Evolutionary conservation across 2,888 invertebrate species (phyloP).

Genomic region (Papilio demoleus): DNA sequence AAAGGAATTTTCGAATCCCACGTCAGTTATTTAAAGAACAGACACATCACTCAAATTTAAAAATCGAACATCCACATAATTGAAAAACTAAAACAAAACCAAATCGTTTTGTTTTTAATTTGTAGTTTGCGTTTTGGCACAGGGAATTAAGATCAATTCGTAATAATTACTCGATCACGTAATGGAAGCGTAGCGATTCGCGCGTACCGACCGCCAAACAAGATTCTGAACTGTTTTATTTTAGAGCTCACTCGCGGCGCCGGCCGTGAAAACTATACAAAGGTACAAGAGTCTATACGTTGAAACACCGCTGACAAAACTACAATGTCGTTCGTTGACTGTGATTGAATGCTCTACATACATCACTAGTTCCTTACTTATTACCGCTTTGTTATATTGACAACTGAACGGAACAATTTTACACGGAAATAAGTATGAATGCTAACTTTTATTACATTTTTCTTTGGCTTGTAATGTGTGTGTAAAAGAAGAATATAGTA

Average conservation of each 20-base stretch:
- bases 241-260: constrained; percentile 67
- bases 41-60: background rate
- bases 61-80: constrained; percentile 3
- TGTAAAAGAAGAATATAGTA: background rate
- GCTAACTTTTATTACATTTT: background rate
- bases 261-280: constrained; percentile 77
- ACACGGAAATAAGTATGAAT: constrained; percentile 2
- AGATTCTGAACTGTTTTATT: constrained; percentile 80
- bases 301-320: constrained; percentile 61
- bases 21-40: background rate
- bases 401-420: constrained; percentile 10
- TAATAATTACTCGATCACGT: constrained; percentile 58
- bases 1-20: background rate
- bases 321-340: constrained; percentile 73
- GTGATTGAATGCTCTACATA: constrained; percentile 50
- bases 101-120: too few relatives aligned
- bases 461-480: background rate
- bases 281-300: constrained; percentile 57
- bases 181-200: constrained; percentile 57
- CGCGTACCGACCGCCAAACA: constrained; percentile 69
- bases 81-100: constrained; percentile 36
- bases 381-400: constrained; percentile 13
- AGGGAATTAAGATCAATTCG: constrained; percentile 42
- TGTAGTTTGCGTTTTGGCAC: constrained; percentile 39
- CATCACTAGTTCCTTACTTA: constrained; percentile 44